Base-by-base conservation (phyloP, 2,888 invertebrate genomes). In the Cantharis rufa region DNA sequence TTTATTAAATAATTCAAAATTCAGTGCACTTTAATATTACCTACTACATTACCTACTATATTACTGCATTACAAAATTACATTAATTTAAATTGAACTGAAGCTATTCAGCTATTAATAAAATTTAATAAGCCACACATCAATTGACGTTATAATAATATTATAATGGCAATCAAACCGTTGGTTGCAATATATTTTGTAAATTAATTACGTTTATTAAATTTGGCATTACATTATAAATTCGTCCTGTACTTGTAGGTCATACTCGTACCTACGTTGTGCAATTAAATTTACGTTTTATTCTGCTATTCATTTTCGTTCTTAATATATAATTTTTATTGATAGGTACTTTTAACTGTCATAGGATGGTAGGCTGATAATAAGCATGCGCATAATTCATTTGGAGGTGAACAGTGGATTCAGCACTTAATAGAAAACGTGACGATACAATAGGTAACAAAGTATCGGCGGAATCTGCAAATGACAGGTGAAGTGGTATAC, bases 361-460 rank as follows among this genome's bases (percentile, higher is more conserved):
- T n/a, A 5, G 5, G 48, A n/a, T 7, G 13, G 4, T 32, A 5
- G n/a, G 11, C 11, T 3, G 15, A 70, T 70, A 61, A 75, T 77
- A 72, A 75, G 13, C 72, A 72, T 77, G 74, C 77, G 72, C 74
- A 77, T 77, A 75, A 77, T 75, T 77, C 72, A 74, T 69, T 18
- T 24, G 11, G 69, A 66, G 64, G 69, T 70, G 64, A 63, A 64
- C 21, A 72, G 68, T 63, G 15, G 69, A 62, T 32, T 74, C 69
- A 64, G 71, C 76, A 73, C 73, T 76, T 78, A 78, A 78, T 78
- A 78, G 73, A 70, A 78, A 48, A 80, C 81, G 81, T 81, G 81
- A 80, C 81, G 80, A 80, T 80, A 83, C 82, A 82, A 82, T 82
- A 80, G 81, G 80, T 80, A 78, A 82, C 81, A 82, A 81, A 80